Base-by-base conservation (phyloP, 92 coral and sea anemone species). In the Ricordea florida region DNA sequence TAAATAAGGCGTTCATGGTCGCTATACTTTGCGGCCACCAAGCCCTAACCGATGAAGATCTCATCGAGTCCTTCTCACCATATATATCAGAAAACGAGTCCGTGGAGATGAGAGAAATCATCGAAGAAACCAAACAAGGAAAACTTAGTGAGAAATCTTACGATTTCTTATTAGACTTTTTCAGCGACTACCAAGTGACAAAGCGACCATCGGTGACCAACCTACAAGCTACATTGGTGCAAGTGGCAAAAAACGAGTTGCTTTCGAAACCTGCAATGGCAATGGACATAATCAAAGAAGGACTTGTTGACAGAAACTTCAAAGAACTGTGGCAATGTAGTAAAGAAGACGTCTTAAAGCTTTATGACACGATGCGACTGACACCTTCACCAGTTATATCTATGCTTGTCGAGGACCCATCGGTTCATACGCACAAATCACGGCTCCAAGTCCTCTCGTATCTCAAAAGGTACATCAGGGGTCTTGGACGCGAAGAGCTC, bases 201-300 rank as follows among this genome's bases (percentile, higher is more conserved):
- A 51, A 51, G 14, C 8, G 48, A 50, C 68, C 68, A 36, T 4
- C 3, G 48, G 43, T 27, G 1, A 11, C 58, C 40, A 50, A 66
- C 74, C 41, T 66, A 8, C 23, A 66, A 50, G 44, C 45, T 4
- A 66, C 31, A 23, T 14, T 66, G 58, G 74, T 66, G 30, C 25
- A 16, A 26, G 74, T 66, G 28, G 74, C 74, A 29, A 66, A 35
- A 23, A 66, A 45, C 27, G 74, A 66, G 74, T 22, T 66, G 59
- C 30, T 45, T 5, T 45, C 58, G 9, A 45, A 66, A 14, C 59
- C 74, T 28, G 43, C 45, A 2, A 66, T 44, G 74, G 74, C 43
- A 10, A 23, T 32, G 57, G 43, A 47, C 14, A 14, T 8, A 13
- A 40, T 62, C 33, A 38, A 20, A 27, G 50, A 41, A 14, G 69